phyloP scores from a whole-genome alignment of 2,113 vertebrate species.

The Paradoxurus hermaphroditus region DNA sequence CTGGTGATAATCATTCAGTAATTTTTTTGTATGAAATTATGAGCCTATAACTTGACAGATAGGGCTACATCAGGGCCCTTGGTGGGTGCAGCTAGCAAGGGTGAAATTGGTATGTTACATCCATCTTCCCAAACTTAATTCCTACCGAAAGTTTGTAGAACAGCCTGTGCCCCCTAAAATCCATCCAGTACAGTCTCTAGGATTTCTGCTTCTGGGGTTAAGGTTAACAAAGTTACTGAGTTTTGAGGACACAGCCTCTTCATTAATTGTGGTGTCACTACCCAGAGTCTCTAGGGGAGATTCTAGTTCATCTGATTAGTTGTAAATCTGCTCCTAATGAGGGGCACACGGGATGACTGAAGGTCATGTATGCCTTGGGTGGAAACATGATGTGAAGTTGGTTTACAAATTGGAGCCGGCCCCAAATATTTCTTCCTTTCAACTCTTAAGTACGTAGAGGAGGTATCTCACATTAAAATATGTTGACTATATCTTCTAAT shows the following conservation, averaged over 20 bases:
- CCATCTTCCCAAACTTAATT: background rate
- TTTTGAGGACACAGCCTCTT: constrained; percentile 6
- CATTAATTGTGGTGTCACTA: constrained; percentile 33
- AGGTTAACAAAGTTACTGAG: constrained; percentile 16
- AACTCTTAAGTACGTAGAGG: constrained; percentile 62
- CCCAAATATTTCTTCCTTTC: constrained; percentile 72
- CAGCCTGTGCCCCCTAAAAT: background rate
- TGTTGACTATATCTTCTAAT: constrained; percentile 78
- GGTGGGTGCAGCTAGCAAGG: background rate
- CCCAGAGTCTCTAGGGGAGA: constrained; percentile 2
- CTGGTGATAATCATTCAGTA: background rate
- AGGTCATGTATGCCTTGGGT: constrained; percentile 52
- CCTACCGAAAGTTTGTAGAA: background rate
- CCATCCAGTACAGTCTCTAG: background rate
- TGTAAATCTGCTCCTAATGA: constrained; percentile 72
- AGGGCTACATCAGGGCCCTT: background rate
- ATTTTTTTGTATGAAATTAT: background rate
- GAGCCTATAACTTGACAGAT: background rate
- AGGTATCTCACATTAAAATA: constrained; percentile 75
- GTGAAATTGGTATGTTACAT: background rate
- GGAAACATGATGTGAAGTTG: constrained; percentile 61
- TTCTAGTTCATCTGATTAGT: constrained; percentile 39
- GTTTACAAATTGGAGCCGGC: constrained; percentile 62
- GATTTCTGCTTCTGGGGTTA: constrained; percentile 19
- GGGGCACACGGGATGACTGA: constrained; percentile 60